phyloP scores from a whole-genome alignment of 2,797 vertebrate species.

The Lepidocolaptes lacrymiger region DNA sequence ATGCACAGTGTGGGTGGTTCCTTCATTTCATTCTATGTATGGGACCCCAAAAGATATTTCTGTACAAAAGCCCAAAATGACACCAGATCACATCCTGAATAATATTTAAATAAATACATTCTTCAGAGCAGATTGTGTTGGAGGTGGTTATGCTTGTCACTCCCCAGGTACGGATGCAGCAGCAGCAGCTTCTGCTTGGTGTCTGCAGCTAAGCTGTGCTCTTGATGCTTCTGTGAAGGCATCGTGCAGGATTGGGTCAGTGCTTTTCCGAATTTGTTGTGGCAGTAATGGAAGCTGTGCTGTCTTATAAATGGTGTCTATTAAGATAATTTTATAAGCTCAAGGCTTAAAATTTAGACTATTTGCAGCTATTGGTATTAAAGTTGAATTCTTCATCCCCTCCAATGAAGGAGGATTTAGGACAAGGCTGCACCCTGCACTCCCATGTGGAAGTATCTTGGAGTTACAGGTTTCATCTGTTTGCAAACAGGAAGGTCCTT shows the following conservation, averaged over 20 bases:
- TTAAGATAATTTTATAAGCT: background rate
- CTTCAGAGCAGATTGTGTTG: background rate
- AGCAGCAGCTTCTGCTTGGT: background rate
- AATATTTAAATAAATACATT: background rate
- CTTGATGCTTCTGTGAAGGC: background rate
- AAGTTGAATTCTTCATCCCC: background rate
- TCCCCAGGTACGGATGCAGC: background rate
- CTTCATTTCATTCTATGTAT: background rate
- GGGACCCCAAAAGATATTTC: background rate
- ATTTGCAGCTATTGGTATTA: background rate
- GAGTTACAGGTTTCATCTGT: background rate
- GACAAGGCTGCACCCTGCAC: background rate
- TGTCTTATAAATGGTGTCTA: background rate
- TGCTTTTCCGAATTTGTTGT: background rate
- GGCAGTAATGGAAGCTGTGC: background rate
- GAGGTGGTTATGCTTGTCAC: background rate
- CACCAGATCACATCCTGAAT: background rate
- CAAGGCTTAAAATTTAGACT: background rate
- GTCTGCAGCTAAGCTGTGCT: background rate
- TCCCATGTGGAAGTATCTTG: background rate
- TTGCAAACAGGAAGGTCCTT: background rate
- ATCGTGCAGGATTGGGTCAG: background rate
- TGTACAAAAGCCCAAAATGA: background rate
- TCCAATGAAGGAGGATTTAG: background rate
- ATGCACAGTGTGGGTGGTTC: fast-evolving